Percentiles rank a stretch among this genome's conserved stretches.
phyloP scores from a whole-genome alignment of 2,888 invertebrate species.

The Frankliniella intonsa region DNA sequence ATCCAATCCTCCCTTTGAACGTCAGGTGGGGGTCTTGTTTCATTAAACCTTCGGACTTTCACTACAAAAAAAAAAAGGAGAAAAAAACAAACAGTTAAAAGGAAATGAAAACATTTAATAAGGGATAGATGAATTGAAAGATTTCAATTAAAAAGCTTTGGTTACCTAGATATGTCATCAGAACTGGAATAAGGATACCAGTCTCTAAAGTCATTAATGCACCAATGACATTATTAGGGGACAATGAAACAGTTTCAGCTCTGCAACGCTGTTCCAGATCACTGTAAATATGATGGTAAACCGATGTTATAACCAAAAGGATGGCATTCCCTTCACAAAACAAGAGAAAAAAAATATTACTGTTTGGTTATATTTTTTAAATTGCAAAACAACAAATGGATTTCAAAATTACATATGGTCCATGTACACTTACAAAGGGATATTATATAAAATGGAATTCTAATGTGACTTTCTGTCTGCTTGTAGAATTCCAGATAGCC shows the following conservation, averaged over 20 bases:
- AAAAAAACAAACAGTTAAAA: constrained; percentile 26
- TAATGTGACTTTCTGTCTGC: constrained; percentile 55
- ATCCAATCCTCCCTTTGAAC: constrained; percentile 59
- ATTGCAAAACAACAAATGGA: not conserved
- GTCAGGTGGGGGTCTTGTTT: constrained; percentile 56
- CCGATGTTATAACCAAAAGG: constrained; percentile 49
- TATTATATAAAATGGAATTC: constrained; percentile 58
- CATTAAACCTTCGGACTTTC: constrained; percentile 58
- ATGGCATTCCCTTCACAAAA: constrained; percentile 49
- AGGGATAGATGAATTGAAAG: not conserved
- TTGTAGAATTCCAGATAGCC: constrained; percentile 67
- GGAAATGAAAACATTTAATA: not conserved
- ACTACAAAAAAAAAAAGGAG: constrained; percentile 46
- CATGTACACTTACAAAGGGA: constrained; percentile 48
- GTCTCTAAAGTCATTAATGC: constrained; percentile 53
- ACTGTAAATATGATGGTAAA: constrained; percentile 43
- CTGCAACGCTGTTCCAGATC: constrained; percentile 53
- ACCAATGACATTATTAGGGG: constrained; percentile 57
- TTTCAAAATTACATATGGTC: not conserved
- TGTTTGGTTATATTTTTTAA: not conserved
- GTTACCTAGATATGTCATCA: constrained; percentile 54
- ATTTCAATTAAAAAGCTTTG: constrained; percentile 32
- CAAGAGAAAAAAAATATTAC: not conserved
- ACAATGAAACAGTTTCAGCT: constrained; percentile 46
- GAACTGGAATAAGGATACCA: constrained; percentile 49